Conservation (phyloP, 1,140 invertebrate species). For the Zaprionus capensis region DNA sequence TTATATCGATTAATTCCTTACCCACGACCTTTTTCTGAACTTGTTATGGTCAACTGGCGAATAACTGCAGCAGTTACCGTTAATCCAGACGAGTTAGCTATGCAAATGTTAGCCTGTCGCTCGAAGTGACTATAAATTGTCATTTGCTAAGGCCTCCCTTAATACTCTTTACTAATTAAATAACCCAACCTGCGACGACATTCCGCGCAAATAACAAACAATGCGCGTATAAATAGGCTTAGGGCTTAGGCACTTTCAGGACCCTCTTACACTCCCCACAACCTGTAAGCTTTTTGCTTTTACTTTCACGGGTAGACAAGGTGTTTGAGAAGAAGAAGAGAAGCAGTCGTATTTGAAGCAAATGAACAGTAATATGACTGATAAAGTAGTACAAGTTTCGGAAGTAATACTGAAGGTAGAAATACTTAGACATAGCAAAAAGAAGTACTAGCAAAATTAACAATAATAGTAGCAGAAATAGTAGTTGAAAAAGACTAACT, state of each 20-base stretch:
- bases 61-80: slow-evolving; percentile 26
- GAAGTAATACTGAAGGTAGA: too few relatives aligned
- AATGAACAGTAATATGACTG: too few relatives aligned
- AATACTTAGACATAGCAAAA: too few relatives aligned
- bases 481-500: too few relatives aligned
- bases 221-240: slow-evolving; percentile 11
- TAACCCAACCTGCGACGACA: slow-evolving; percentile 43
- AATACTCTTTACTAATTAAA: slow-evolving; percentile 72
- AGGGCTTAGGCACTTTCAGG: background rate
- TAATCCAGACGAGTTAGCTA: slow-evolving; percentile 36
- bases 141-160: slow-evolving; percentile 51
- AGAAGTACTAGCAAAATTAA: too few relatives aligned
- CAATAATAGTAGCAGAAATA: too few relatives aligned
- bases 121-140: slow-evolving; percentile 64
- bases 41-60: slow-evolving; percentile 17
- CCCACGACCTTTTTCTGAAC: background rate
- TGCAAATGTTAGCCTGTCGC: slow-evolving; percentile 49
- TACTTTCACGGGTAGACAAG: background rate
- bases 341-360: background rate
- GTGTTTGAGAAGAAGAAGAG: background rate
- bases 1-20: background rate
- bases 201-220: slow-evolving; percentile 29
- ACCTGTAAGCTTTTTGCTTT: background rate
- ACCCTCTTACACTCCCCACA: background rate
- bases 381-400: too few relatives aligned